Evolutionary conservation across 2,113 vertebrate genomes (phyloP).

Genomic region (Ceratotherium simum): DNA sequence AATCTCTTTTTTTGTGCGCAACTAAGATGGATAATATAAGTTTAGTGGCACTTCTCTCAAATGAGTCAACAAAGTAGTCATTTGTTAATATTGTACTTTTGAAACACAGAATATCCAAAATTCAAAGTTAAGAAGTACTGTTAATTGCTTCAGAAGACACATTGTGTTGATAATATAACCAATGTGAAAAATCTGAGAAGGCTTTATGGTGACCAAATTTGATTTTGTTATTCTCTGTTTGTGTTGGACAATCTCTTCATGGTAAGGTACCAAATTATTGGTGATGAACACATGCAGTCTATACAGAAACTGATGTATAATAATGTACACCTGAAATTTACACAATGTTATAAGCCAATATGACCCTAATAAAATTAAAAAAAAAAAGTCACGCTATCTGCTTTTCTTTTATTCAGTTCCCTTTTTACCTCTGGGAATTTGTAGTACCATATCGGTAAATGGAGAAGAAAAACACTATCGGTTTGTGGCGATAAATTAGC

Average conservation of each 20-base stretch:
- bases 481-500: neutral
- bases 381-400: neutral
- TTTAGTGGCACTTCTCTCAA: constrained; percentile 74
- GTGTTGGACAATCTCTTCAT: neutral
- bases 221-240: constrained; percentile 16
- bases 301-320: no score
- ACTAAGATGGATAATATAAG: constrained; percentile 74
- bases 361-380: no score
- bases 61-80: constrained; percentile 64
- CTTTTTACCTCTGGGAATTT: neutral
- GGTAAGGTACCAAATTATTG: neutral
- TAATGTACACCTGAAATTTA: no score
- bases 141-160: constrained; percentile 52
- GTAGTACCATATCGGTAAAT: neutral
- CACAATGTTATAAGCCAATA: no score
- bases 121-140: constrained; percentile 68
- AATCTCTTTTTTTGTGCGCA: constrained; percentile 61
- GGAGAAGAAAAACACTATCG: neutral
- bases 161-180: constrained; percentile 14
- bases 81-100: constrained; percentile 71
- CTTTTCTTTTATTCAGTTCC: neutral
- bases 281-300: no score
- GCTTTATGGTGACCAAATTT: neutral
- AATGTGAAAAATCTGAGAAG: constrained; percentile 16
- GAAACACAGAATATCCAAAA: constrained; percentile 69